These are phyloP conservation scores for Solenodon paradoxus DNA, from an alignment of 2,113 vertebrate species.

Conservation along the genomic window DNA sequence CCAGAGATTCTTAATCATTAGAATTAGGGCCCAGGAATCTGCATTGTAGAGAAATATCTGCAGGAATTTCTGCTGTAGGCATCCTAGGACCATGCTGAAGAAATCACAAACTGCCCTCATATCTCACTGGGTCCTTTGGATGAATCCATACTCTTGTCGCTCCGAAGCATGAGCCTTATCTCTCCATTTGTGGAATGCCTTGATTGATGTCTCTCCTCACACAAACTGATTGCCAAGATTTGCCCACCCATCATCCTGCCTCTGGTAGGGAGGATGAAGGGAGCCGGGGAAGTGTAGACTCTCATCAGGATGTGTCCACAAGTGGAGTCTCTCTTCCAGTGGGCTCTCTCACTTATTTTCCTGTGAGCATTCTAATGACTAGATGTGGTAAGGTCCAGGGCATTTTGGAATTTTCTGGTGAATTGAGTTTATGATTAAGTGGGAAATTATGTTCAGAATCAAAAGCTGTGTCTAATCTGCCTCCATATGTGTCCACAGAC, in stretches of 20 bases:
- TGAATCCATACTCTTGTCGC: rapidly evolving
- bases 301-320: not conserved
- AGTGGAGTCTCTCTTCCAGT: not conserved
- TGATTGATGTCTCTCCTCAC: not conserved
- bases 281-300: not conserved
- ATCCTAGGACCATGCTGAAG: not conserved
- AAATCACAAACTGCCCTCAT: not conserved
- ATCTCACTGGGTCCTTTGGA: not conserved
- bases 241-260: not conserved
- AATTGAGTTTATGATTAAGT: not conserved
- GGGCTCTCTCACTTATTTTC: not conserved
- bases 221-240: not conserved
- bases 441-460: not conserved
- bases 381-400: no score
- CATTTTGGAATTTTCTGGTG: no score
- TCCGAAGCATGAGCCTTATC: not conserved
- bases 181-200: not conserved
- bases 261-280: not conserved
- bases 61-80: not conserved
- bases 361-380: not conserved
- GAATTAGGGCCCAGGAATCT: not conserved
- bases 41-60: not conserved
- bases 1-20: not conserved
- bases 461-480: not conserved
- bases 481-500: no score